These are phyloP conservation scores for Leptinotarsa haldemani DNA, from an alignment of 2,888 invertebrate genomes.

Conservation along the genomic window DNA sequence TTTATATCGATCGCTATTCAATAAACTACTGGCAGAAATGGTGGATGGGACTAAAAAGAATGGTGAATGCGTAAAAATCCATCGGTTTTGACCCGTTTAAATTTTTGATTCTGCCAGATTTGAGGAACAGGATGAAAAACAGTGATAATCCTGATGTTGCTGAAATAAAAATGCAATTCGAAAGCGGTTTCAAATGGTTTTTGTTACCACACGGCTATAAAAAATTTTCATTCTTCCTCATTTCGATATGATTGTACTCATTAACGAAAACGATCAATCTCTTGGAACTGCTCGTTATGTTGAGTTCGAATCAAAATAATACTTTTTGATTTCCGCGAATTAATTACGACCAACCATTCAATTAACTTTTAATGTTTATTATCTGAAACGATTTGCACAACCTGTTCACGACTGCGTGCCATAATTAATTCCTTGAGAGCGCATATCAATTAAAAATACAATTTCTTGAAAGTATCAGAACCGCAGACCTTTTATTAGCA, in stretches of 20 bases:
- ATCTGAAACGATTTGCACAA: constrained; percentile 12
- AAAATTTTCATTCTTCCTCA: background rate
- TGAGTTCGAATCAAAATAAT: constrained; percentile 8
- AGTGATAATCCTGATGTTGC: too few species aligned
- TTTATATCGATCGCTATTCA: too few species aligned
- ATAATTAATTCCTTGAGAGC: constrained; percentile 8
- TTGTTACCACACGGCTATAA: too few species aligned
- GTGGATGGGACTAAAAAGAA: too few species aligned
- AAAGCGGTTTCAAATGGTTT: too few species aligned
- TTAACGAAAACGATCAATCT: background rate
- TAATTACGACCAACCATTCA: constrained; percentile 4
- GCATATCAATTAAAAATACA: constrained; percentile 16
- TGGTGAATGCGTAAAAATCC: too few species aligned
- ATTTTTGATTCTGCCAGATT: too few species aligned
- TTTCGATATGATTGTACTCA: background rate
- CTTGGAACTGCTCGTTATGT: background rate
- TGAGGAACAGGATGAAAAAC: too few species aligned
- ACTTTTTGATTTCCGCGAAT: constrained; percentile 15
- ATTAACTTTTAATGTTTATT: constrained; percentile 12
- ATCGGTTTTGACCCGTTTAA: too few species aligned
- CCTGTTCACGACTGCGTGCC: constrained; percentile 7
- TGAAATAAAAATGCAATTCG: too few species aligned
- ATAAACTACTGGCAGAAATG: too few species aligned
- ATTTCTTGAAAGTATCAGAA: constrained; percentile 20
- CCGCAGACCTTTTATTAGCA: constrained; percentile 29